A percentile compares a stretch with the other conserved stretches of the same genome.
These are phyloP conservation scores for Delichon dasypus DNA, from an alignment of 2,797 vertebrate genomes.

Conservation along the genomic window DNA sequence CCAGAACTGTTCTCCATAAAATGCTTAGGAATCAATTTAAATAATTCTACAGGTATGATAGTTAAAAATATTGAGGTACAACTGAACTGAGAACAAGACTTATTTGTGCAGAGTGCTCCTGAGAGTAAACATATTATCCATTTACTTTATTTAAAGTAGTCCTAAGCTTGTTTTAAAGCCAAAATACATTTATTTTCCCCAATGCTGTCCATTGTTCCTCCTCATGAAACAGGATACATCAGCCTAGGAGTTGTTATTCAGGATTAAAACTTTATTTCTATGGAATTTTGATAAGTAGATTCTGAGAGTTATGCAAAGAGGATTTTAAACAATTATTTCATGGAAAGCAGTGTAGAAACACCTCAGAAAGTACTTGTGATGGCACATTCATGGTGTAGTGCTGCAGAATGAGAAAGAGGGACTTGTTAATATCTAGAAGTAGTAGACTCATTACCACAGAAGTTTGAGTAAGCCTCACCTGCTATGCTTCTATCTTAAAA, in stretches of 20 bases:
- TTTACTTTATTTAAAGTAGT: neutral
- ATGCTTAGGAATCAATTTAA: neutral
- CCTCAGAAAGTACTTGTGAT: neutral
- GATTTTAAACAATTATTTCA: neutral
- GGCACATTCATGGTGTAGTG: neutral
- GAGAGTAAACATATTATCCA: neutral
- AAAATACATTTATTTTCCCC: neutral
- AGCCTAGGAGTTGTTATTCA: neutral
- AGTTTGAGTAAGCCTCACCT: neutral
- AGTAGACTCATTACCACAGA: neutral
- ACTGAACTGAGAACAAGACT: neutral
- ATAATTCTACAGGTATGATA: neutral
- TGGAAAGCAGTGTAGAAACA: neutral
- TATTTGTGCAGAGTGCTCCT: neutral
- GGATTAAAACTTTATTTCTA: neutral
- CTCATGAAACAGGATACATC: neutral
- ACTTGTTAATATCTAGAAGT: neutral
- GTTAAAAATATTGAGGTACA: neutral
- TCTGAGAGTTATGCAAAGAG: neutral
- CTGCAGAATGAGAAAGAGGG: neutral
- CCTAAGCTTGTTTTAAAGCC: neutral
- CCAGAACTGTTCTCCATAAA: neutral
- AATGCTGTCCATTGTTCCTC: neutral
- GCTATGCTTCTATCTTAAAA: neutral
- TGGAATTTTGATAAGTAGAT: neutral